Percentiles rank a stretch among this genome's conserved stretches.
Conservation (phyloP, 2,888 invertebrate genomes). For the Dynastes grantii region DNA sequence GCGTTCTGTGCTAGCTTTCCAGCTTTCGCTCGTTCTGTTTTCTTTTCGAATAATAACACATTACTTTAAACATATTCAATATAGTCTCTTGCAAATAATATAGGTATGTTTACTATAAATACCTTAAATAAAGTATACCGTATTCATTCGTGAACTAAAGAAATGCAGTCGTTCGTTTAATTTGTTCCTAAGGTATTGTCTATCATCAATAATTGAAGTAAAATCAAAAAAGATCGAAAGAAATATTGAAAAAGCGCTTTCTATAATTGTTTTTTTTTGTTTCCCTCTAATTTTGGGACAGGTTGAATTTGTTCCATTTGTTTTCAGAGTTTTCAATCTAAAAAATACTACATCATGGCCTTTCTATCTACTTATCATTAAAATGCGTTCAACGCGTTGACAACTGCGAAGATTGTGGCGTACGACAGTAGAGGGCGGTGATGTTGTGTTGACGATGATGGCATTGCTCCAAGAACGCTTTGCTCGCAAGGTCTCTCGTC, state of each 20-base stretch:
- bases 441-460: constrained; percentile 49
- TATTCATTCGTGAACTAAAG: too few species aligned
- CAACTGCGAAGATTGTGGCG: background rate
- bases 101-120: background rate
- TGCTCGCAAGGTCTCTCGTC: constrained; percentile 67
- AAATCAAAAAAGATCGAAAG: constrained; percentile 17
- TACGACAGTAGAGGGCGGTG: background rate
- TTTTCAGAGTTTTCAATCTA: constrained; percentile 13
- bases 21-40: background rate
- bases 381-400: constrained; percentile 5
- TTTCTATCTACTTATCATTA: constrained; percentile 19
- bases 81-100: constrained; percentile 10
- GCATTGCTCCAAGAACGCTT: constrained; percentile 61
- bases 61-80: background rate
- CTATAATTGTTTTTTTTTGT: constrained; percentile 3
- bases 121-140: background rate
- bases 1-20: background rate
- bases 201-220: constrained; percentile 16
- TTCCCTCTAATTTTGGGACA: background rate
- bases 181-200: constrained; percentile 19
- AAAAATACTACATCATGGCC: constrained; percentile 9
- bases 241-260: constrained; percentile 18
- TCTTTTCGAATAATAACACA: constrained; percentile 1
- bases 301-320: background rate
- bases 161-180: too few species aligned